phyloP scores from a whole-genome alignment of 1,140 invertebrate species.

The Coptotermes formosanus region DNA sequence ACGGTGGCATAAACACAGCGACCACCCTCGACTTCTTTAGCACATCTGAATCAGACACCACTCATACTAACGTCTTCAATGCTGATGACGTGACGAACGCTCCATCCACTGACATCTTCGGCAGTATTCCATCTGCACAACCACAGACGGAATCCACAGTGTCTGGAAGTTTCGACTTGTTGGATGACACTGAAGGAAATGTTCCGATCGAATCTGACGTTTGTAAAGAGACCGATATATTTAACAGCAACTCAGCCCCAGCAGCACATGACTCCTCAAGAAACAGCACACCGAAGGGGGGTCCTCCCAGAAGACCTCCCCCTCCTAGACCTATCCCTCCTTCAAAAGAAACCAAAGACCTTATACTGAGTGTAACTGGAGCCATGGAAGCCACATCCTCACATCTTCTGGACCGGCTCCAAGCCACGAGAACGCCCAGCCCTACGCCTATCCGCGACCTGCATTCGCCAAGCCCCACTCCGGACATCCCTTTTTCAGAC shows the following conservation, averaged over 20 bases:
- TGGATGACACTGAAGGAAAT: not conserved
- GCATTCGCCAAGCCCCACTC: constrained; percentile 81
- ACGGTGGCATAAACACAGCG: not conserved
- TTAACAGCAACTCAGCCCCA: not conserved
- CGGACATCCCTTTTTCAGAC: constrained; percentile 55
- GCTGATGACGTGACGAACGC: not conserved
- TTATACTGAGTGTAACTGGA: constrained; percentile 81
- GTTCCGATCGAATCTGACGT: not conserved
- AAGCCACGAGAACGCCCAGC: constrained; percentile 77
- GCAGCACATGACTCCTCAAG: not conserved
- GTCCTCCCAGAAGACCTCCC: constrained; percentile 39
- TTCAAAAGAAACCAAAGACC: constrained; percentile 75
- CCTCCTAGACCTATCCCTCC: constrained; percentile 54
- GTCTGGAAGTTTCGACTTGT: not conserved
- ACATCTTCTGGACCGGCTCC: constrained; percentile 75
- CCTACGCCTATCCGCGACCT: constrained; percentile 75
- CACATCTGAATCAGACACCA: not conserved
- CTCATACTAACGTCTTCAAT: not conserved
- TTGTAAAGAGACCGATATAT: constrained; percentile 34
- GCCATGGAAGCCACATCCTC: constrained; percentile 86
- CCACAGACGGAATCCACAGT: not conserved
- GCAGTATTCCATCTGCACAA: not conserved
- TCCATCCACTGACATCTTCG: not conserved
- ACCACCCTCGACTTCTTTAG: not conserved
- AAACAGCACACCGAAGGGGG: not conserved